phyloP scores from a whole-genome alignment of 1,140 invertebrate genomes.

The Drosophila subobscura region DNA sequence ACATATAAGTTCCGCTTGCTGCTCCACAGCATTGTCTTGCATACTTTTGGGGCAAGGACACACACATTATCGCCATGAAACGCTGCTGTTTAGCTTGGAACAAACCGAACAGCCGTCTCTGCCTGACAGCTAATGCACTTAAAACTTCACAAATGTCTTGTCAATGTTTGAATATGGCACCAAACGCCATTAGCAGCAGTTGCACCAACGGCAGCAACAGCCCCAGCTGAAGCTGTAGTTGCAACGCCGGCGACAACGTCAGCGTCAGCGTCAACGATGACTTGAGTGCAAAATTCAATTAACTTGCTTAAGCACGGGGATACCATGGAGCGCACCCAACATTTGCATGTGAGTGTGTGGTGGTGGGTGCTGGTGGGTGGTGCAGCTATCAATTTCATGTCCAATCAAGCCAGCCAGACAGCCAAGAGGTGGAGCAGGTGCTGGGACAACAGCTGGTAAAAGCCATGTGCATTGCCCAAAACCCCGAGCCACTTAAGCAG shows the following conservation, averaged over 20 bases:
- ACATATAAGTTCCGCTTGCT: too few relatives aligned
- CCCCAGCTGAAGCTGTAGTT: constrained; percentile 18
- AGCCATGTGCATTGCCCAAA: constrained; percentile 71
- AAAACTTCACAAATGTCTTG: constrained; percentile 81
- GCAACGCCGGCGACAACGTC: constrained; percentile 53
- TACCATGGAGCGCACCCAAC: constrained; percentile 25
- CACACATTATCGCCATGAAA: constrained; percentile 7
- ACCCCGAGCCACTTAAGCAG: constrained; percentile 78
- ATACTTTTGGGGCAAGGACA: constrained; percentile 28
- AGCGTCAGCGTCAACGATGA: constrained; percentile 54
- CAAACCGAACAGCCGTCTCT: constrained; percentile 18
- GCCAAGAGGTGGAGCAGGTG: constrained; percentile 28
- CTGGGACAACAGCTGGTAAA: constrained; percentile 41
- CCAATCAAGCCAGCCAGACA: constrained; percentile 73
- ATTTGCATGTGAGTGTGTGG: constrained; percentile 23
- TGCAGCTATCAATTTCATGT: constrained; percentile 81
- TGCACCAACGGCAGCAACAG: constrained; percentile 14
- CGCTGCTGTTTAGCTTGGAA: constrained; percentile 31
- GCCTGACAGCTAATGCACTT: constrained; percentile 76
- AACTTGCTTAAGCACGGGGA: constrained; percentile 75
- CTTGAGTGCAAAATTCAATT: constrained; percentile 82
- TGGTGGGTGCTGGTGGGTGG: constrained; percentile 11
- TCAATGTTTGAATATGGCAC: constrained; percentile 72
- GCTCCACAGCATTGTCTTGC: too few relatives aligned
- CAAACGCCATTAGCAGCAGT: constrained; percentile 3